Conservation (phyloP, 2,797 vertebrate genomes). For the Tangara arthus region DNA sequence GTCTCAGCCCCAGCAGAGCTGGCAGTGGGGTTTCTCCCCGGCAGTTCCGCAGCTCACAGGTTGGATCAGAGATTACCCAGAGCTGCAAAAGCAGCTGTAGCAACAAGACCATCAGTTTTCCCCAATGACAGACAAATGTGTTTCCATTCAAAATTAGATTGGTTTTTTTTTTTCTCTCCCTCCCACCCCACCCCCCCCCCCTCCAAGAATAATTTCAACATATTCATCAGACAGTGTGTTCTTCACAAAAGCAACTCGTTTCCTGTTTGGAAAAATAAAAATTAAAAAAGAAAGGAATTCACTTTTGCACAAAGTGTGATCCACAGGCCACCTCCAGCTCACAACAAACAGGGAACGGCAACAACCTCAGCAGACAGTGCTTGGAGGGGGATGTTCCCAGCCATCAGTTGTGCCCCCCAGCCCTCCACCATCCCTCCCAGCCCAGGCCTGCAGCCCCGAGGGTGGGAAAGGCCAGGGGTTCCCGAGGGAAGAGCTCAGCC, state of each 20-base stretch:
- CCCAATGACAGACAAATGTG: slow-evolving; percentile 74
- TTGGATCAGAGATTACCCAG: slow-evolving; percentile 63
- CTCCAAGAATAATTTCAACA: slow-evolving; percentile 63
- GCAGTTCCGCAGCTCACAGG: slow-evolving; percentile 37
- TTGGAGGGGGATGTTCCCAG: not conserved
- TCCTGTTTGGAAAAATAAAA: slow-evolving; percentile 31
- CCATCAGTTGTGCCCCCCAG: not conserved
- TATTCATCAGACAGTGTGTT: slow-evolving; percentile 74
- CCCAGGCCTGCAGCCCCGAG: not conserved
- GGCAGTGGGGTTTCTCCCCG: slow-evolving; percentile 41
- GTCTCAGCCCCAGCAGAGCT: slow-evolving; percentile 43
- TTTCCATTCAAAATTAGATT: slow-evolving; percentile 73
- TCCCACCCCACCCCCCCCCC: not conserved
- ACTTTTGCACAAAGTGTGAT: slow-evolving; percentile 73
- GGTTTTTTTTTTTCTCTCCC: not conserved
- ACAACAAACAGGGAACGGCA: slow-evolving; percentile 63
- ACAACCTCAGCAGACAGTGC: slow-evolving; percentile 59
- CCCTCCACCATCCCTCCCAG: slow-evolving; percentile 25
- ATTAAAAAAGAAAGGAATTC: slow-evolving; percentile 28
- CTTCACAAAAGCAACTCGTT: slow-evolving; percentile 75
- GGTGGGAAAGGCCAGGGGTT: not conserved
- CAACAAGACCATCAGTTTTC: slow-evolving; percentile 66
- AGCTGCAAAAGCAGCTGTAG: slow-evolving; percentile 66
- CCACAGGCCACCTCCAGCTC: slow-evolving; percentile 73
- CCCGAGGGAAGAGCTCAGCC: not conserved